These are phyloP conservation scores for Pithys albifrons DNA, from an alignment of 2,113 vertebrate species.

Conservation along the genomic window DNA sequence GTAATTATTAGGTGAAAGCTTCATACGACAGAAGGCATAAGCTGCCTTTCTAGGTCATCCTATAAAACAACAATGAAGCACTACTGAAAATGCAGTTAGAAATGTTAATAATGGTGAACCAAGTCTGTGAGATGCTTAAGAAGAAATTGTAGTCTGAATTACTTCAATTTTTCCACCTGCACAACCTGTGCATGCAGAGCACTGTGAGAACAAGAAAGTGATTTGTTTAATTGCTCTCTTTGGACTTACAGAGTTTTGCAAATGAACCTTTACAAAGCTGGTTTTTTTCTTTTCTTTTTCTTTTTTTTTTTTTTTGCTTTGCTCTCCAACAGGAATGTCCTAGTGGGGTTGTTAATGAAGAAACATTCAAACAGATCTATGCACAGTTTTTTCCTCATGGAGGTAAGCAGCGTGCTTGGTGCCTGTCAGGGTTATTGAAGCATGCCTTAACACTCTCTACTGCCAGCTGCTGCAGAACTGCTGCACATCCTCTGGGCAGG, in stretches of 20 bases:
- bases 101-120: neutral
- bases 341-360: conserved; percentile 92
- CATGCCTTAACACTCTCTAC: neutral
- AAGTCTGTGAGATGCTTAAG: neutral
- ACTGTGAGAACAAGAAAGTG: neutral
- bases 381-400: conserved; percentile 98
- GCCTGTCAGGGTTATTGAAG: neutral
- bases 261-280: neutral
- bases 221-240: neutral
- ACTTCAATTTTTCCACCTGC: neutral
- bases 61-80: neutral
- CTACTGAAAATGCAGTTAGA: neutral
- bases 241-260: neutral
- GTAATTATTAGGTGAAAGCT: neutral
- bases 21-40: neutral
- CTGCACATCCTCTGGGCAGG: neutral
- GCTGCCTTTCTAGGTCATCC: neutral
- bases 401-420: conserved; percentile 74
- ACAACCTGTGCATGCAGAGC: neutral
- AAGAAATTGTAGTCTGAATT: neutral
- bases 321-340: conserved; percentile 87
- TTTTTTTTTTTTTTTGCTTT: neutral
- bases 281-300: neutral
- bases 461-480: neutral
- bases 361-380: conserved; percentile 97